Evolutionary conservation across 1,140 invertebrate genomes (phyloP), one percentile per base, ranked within the genome.

Genomic region (Ruditapes philippinarum): DNA sequence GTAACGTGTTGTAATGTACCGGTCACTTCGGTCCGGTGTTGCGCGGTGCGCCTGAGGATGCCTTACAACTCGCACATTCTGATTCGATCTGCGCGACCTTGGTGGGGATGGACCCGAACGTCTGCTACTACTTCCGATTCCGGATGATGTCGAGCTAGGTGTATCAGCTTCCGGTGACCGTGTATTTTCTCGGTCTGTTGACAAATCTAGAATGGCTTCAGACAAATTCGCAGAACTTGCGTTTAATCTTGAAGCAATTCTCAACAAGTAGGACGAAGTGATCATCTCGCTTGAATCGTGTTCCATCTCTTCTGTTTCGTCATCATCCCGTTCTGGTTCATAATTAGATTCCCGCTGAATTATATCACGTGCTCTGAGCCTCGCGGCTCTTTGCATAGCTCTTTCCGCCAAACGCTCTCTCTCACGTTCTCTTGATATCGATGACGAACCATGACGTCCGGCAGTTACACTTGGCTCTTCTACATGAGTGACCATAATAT

Each of bases 201-300:
- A 89, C 25, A 92, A 42, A 38, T 82, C 79, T 19, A 89, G 62
- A 28, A 89, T 82, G 25, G 90, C 91, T 60, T 91, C 91, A 9
- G 91, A 91, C 90, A 92, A 88, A 57, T 92, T 91, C 3, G 89
- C 90, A 14, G 90, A 89, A 70, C 90, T 92, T 25, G 89, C 88
- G 31, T 92, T 92, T 22, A 92, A 78, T 36, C 91, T 80, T 19
- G 89, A 90, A n/a, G 90, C 90, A 19, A 92, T 92, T 79, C 91
- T 82, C 65, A 91, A 82, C 22, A 92, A 80, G 38, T 92, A 92
- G 0, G 90, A 60, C 1, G 90, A 91, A 17, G 91, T 89, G 11
- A 91, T 73, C 28, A 78, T 81, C 38, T 92, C 91, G n/a, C 79
- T 57, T 0, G 84, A 22, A 28, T 91, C 83, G 38, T 88, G 84